Base-by-base conservation (phyloP, 2,113 vertebrate species). In the Monopterus albus region DNA sequence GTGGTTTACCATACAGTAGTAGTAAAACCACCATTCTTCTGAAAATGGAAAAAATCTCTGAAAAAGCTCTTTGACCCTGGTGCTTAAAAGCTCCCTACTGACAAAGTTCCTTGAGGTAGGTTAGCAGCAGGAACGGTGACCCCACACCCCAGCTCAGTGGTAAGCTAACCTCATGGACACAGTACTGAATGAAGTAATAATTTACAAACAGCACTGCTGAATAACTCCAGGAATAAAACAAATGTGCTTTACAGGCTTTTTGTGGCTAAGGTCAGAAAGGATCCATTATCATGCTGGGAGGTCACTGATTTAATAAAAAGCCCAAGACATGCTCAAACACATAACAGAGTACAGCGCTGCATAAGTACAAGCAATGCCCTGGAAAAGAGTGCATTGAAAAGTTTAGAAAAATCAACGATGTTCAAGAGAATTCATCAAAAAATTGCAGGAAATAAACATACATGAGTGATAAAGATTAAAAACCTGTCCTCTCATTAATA, bases 191-290 rank as follows among this genome's bases (percentile, higher is more conserved):
- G 21, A 35, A 26, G 29, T 52, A 50, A 50, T 60, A 58, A 31
- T 62, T 71, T 60, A 65, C 43, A 62, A 66, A 71, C 36, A 67
- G 64, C 15, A 47, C 66, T 26, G 21, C 33, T 29, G 64, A 70
- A 46, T 35, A 72, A 43, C 5, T 36, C 23, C 31, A 64, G 71
- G 56, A 72, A 76, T 76, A 68, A 71, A 82, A 82, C 57, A 65
- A 72, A 66, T 51, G 25, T 31, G 52, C 31, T 49, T 75, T 61
- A 43, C 43, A 29, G 70, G 18, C 15, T 69, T 72, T 63, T 28
- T 61, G 53, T 47, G n/a, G 33, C 42, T 52, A 7, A 35, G 38
- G 72, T 74, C 68, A 74, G 60, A 1, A 17, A 71, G 42, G 42
- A 71, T 60, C 33, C 51, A 38, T 4, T 2, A 38, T 53, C 65